phyloP scores from a whole-genome alignment of 1,140 invertebrate genomes.

The Pseudomyrmex pallidus region DNA sequence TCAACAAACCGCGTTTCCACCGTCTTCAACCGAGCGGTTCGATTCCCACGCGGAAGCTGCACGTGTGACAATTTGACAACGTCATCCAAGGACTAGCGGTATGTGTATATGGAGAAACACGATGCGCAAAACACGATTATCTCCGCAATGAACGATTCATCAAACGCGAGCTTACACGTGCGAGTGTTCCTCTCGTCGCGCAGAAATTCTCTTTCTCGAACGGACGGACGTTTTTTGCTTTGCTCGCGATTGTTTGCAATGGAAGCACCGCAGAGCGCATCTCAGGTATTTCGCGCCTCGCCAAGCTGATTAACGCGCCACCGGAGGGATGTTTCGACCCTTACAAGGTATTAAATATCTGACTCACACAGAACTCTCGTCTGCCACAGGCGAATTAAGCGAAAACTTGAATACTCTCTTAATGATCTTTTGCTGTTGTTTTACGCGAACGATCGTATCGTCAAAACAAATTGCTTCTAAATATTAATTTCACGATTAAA shows the following conservation, averaged over 20 bases:
- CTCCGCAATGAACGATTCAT: not conserved
- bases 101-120: constrained; percentile 5
- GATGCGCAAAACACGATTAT: not conserved
- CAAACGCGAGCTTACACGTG: not conserved
- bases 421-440: constrained; percentile 2
- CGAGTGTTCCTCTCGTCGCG: not conserved
- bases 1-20: not conserved
- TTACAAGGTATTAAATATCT: constrained; percentile 33
- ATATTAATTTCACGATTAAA: constrained; percentile 1
- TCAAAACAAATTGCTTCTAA: constrained; percentile 21
- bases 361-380: not conserved
- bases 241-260: constrained; percentile 25
- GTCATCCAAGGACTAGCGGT: not conserved
- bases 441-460: not conserved
- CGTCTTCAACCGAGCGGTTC: not conserved
- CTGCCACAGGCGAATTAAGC: constrained; percentile 27
- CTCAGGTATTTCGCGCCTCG: constrained; percentile 1
- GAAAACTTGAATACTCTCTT: constrained; percentile 17
- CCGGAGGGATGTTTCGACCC: not conserved
- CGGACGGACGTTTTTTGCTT: not conserved
- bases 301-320: constrained; percentile 17
- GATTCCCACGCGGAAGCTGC: constrained; percentile 7
- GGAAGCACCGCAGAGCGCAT: not conserved
- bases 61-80: not conserved
- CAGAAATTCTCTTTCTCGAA: not conserved